Evolutionary conservation across 2,797 vertebrate genomes (phyloP).

Genomic region (Enteromius afrohamiltoni): DNA sequence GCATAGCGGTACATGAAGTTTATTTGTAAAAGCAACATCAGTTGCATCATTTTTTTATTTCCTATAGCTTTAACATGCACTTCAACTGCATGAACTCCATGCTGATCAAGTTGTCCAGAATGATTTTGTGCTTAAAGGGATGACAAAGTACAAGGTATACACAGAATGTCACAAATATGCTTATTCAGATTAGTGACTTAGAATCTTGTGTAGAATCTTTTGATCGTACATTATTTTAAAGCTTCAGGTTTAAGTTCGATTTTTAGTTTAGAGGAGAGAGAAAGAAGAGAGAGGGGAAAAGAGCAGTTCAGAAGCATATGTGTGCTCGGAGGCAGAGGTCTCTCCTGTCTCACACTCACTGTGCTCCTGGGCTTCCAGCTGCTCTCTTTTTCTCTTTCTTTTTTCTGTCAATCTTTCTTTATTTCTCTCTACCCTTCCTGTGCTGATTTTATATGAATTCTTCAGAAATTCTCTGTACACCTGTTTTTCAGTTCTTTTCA

Average conservation of each 20-base stretch:
- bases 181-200: background rate
- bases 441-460: background rate
- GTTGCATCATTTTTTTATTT: background rate
- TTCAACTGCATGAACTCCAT: background rate
- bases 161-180: background rate
- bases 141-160: background rate
- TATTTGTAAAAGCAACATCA: background rate
- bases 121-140: background rate
- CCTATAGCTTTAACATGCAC: background rate
- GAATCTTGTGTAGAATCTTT: background rate
- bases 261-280: too few species aligned
- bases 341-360: conserved; percentile 46
- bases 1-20: background rate
- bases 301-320: conserved; percentile 55
- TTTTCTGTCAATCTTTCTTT: background rate
- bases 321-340: conserved; percentile 56
- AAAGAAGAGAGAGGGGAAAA: background rate
- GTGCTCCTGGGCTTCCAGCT: conserved; percentile 58
- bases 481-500: background rate
- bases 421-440: background rate
- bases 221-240: background rate
- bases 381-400: conserved; percentile 20
- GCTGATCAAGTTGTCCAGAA: background rate
- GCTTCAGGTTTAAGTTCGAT: background rate
- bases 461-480: background rate